Percentiles rank a stretch among this genome's conserved stretches.
Conservation (phyloP, 2,888 invertebrate genomes). For the Miltochrista miniata region DNA sequence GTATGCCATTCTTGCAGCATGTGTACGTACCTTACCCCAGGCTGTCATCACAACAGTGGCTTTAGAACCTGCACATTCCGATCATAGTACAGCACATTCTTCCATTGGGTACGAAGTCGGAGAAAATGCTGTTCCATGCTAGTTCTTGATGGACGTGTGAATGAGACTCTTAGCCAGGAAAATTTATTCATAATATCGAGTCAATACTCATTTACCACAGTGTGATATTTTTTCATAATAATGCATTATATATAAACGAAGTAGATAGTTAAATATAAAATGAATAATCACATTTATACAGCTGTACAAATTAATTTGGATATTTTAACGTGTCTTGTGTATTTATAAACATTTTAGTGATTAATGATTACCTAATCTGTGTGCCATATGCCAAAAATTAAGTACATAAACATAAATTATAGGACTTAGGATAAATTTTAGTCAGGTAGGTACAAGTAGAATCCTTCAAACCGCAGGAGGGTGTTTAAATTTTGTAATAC, state of each 20-base stretch:
- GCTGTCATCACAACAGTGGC: slow-evolving; percentile 37
- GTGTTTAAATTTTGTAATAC: too few relatives aligned
- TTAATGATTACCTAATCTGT: slow-evolving; percentile 22
- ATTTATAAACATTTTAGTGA: slow-evolving; percentile 28
- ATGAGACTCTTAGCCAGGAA: slow-evolving; percentile 12
- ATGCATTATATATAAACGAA: slow-evolving; percentile 14
- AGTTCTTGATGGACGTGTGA: slow-evolving; percentile 19
- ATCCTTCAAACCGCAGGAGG: too few relatives aligned
- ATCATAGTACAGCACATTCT: slow-evolving; percentile 39
- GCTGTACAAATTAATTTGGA: slow-evolving; percentile 31
- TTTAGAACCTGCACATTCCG: slow-evolving; percentile 60
- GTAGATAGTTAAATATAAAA: slow-evolving; percentile 8
- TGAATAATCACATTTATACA: slow-evolving; percentile 15
- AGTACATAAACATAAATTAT: slow-evolving; percentile 13
- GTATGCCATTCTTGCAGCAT: slow-evolving; percentile 56
- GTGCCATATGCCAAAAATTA: slow-evolving; percentile 58
- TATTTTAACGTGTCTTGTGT: slow-evolving; percentile 36
- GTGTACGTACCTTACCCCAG: slow-evolving; percentile 58
- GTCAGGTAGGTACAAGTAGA: not conserved
- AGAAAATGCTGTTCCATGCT: slow-evolving; percentile 38
- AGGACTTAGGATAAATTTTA: slow-evolving; percentile 28
- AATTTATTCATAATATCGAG: slow-evolving; percentile 22
- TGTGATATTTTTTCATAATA: slow-evolving; percentile 55
- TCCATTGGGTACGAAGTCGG: slow-evolving; percentile 30
- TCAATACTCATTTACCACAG: slow-evolving; percentile 53